Base-by-base conservation (phyloP, 1,140 invertebrate species). In the Trichonephila clavata region DNA sequence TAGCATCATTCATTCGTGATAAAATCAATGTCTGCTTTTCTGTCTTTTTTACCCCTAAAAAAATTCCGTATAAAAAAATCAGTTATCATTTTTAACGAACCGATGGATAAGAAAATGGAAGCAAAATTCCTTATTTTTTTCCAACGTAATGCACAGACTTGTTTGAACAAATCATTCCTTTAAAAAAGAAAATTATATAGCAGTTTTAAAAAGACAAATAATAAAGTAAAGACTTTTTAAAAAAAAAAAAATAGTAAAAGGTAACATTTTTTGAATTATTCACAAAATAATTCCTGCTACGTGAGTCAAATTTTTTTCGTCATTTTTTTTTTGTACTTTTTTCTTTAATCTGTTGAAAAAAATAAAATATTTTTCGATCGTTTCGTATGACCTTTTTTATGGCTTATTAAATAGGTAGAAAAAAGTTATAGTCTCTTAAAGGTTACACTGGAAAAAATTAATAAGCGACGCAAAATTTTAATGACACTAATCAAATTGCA, bases 191-290 rank as follows among this genome's bases (percentile, higher is more conserved):
- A 63, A 10, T 50, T 32, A 10, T 32, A 27, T 32, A 71, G 10
- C 24, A 57, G 39, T 21, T 43, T 83, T 21, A n/a, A 83, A 50
- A 65, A 61, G 60, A 27, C n/a, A 86, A 86, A 61, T 61, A 86
- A 24, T 61, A 39, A 77, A 21, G 13, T 59, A 61, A n/a, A 57
- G 88, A 10, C 59, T 81, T 4, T 90, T 90, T 57, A n/a, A 21
- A 21, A 61, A 60, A 68, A 27, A 80, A 50, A 50, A 50, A 50
- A 10, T 24, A 39, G 14, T n/a, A 39, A 20, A 90, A 90, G 50
- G 21, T 80, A 90, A 81, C 50, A 24, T 90, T 90, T 60, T 57
- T 59, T 90, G 71, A 90, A 90, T 90, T 80, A 90, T 90, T 90
- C 71, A 90, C 80, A 57, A 81, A 90, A 60, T 61, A 90, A 80